phyloP scores from a whole-genome alignment of 2,888 invertebrate genomes.

The Clanis bilineata region DNA sequence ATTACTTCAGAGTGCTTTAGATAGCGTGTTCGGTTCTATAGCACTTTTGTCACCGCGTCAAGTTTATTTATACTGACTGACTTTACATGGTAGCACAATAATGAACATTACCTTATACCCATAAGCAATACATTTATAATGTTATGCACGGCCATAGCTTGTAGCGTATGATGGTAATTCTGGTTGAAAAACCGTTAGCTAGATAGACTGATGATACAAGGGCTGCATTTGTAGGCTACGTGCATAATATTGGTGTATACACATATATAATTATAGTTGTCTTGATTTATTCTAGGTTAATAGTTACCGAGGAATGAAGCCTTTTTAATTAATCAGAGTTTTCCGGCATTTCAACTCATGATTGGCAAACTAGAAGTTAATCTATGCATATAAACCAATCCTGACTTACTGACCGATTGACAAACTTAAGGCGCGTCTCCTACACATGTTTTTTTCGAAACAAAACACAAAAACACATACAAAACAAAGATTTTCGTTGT shows the following conservation, averaged over 20 bases:
- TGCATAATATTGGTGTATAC: not conserved
- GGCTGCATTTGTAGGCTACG: not conserved
- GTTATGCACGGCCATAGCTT: not conserved
- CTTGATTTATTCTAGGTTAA: not conserved
- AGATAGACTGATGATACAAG: not conserved
- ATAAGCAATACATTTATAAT: not conserved
- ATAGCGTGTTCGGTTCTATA: not conserved
- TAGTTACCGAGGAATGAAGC: not conserved
- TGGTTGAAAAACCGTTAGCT: not conserved
- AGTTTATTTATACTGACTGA: not conserved
- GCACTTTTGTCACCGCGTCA: not conserved
- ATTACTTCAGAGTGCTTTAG: not conserved
- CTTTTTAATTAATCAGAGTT: not conserved
- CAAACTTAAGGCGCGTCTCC: too few species aligned
- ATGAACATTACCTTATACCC: not conserved
- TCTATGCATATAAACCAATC: too few species aligned
- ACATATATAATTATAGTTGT: not conserved
- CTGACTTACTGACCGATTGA: too few species aligned
- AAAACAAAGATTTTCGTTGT: too few species aligned
- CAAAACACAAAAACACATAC: too few species aligned
- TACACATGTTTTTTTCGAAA: too few species aligned
- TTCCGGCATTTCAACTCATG: too few species aligned
- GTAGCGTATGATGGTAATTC: slow-evolving; percentile 1
- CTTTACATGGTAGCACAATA: not conserved
- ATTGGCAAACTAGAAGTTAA: too few species aligned